Base-by-base conservation (phyloP, 2,113 vertebrate species). In the Hirundichthys speculiger region DNA sequence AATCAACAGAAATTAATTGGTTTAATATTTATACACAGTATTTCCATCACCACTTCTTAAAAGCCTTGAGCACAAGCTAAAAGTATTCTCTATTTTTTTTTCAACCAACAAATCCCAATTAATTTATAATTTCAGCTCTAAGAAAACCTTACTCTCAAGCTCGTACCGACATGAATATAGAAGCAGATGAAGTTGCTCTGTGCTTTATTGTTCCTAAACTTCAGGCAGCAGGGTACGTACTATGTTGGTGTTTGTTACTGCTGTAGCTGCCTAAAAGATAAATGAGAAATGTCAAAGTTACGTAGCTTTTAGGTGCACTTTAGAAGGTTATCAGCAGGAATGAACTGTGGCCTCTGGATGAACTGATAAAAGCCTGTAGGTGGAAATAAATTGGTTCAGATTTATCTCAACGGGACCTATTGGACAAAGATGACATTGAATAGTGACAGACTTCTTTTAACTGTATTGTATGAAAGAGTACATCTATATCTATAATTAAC, bases 1-100 rank as follows among this genome's bases (percentile, higher is more conserved):
- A 6, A 56, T 56, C 15, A 56, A 14, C 39, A 13, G 20, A 56
- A 21, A 40, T 41, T 56, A 56, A 56, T 56, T 20, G 15, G 9
- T 21, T 2, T 55, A 11, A 42, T 24, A 41, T 56, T 42, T 41
- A 22, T 41, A 10, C 39, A 3, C 34, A 22, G 7, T 54, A 30
- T 30, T 20, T 27, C 19, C 30, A 18, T 21, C 20, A 40, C 53
- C 9, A 8, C 38, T 15, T 40, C 53, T 21, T 19, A 40, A 41
- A 41, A 41, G 38, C 53, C 24, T 13, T 10, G 18, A 56, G 19
- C 14, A n/a, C 38, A 2, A 13, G 27, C 51, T 13, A 19, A 27
- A 50, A 51, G 34, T 18, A 19, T 24, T 25, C 16, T 51, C 6
- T 34, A 34, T 25, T 20, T 15, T 56, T 56, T 15, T 56, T 56